phyloP scores from a whole-genome alignment of 2,888 invertebrate species.

The Ctena decussata region DNA sequence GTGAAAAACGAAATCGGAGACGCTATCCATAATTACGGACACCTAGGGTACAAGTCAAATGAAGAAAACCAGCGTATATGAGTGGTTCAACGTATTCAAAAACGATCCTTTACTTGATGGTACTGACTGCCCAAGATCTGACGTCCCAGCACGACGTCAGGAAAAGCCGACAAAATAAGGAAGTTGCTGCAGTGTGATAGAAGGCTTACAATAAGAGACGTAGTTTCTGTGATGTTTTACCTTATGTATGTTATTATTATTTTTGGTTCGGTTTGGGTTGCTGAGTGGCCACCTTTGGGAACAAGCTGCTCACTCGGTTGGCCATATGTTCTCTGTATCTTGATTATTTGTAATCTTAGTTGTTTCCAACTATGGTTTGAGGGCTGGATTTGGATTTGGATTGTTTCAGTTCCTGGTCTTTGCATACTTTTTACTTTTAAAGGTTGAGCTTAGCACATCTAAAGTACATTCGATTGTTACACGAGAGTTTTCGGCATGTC shows the following conservation, averaged over 20 bases:
- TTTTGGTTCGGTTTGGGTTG: no score
- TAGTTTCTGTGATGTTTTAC: no score
- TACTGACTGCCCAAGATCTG: neutral
- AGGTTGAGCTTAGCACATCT: constrained; percentile 1
- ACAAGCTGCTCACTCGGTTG: no score
- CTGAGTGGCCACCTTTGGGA: no score
- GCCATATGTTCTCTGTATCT: no score
- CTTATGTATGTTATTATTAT: no score
- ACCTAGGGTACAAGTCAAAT: neutral
- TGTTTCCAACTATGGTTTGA: no score
- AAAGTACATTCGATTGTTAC: constrained; percentile 3
- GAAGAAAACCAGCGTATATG: neutral
- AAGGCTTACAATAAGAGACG: constrained; percentile 13
- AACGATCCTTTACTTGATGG: neutral
- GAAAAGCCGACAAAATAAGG: neutral
- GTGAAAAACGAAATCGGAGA: neutral
- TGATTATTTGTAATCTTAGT: no score
- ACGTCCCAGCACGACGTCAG: neutral
- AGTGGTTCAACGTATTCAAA: neutral
- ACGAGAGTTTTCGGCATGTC: neutral
- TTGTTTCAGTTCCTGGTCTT: no score
- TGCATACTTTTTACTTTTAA: no score
- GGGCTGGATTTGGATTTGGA: no score
- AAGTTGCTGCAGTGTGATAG: constrained; percentile 14
- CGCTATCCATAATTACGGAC: neutral